A percentile compares a stretch with the other conserved stretches of the same genome.
phyloP scores from a whole-genome alignment of 1,140 invertebrate species.

The Panonychus citri region DNA sequence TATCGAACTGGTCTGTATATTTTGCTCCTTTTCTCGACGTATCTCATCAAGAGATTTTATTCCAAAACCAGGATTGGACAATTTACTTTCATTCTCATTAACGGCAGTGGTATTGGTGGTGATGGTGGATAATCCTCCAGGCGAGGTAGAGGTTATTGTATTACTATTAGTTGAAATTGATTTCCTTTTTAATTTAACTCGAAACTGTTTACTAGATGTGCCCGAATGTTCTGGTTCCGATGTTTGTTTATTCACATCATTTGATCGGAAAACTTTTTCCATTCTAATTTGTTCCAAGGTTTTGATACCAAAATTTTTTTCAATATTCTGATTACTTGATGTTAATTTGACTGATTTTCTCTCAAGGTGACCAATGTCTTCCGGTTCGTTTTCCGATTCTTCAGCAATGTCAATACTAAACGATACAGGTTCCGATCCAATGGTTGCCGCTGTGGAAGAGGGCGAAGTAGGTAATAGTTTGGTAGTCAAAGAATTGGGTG shows the following conservation, averaged over 20 bases:
- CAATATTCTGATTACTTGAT: conserved; percentile 32
- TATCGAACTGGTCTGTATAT: neutral
- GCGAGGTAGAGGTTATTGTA: too few species aligned
- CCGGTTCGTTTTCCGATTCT: conserved; percentile 1
- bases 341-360: conserved; percentile 23
- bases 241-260: conserved; percentile 16
- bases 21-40: conserved; percentile 13
- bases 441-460: too few species aligned
- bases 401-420: neutral
- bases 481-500: too few species aligned
- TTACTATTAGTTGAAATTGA: too few species aligned
- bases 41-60: conserved; percentile 25
- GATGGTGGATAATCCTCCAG: too few species aligned
- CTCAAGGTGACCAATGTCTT: conserved; percentile 32
- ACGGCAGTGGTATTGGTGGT: too few species aligned
- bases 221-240: neutral
- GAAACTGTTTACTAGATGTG: conserved; percentile 1
- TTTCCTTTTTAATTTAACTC: neutral
- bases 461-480: too few species aligned
- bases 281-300: conserved; percentile 39
- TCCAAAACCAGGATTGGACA: conserved; percentile 17
- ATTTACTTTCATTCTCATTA: neutral
- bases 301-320: conserved; percentile 9
- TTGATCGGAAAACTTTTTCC: conserved; percentile 41
- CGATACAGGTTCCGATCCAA: neutral